Percentiles rank a stretch among this genome's conserved stretches.
These are phyloP conservation scores for Cranoglanis bouderius DNA, from an alignment of 2,113 vertebrate genomes.

Conservation along the genomic window DNA sequence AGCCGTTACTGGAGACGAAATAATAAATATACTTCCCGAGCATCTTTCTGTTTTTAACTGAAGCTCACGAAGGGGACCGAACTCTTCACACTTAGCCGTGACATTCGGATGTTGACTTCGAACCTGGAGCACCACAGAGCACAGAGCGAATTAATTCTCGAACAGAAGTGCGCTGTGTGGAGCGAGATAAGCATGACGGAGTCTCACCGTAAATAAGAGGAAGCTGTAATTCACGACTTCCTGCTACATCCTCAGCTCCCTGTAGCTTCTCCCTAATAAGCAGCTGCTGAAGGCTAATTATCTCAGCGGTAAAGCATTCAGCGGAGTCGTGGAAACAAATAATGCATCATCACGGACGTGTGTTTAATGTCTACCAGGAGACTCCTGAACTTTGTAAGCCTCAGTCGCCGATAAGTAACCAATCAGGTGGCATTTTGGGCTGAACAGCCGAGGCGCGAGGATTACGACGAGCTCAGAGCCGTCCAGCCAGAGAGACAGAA, in stretches of 20 bases:
- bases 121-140: background rate
- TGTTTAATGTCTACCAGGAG: slow-evolving; percentile 10
- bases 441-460: slow-evolving; percentile 8
- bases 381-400: slow-evolving; percentile 16
- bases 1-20: background rate
- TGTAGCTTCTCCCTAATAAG: slow-evolving; percentile 38
- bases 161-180: background rate
- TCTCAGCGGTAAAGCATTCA: slow-evolving; percentile 25
- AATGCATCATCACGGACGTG: background rate
- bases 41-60: background rate
- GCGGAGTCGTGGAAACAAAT: slow-evolving; percentile 16
- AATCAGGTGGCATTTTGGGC: background rate
- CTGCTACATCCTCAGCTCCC: slow-evolving; percentile 30
- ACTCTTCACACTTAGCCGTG: background rate
- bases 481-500: slow-evolving; percentile 33
- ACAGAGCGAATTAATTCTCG: background rate
- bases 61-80: background rate
- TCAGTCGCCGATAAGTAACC: slow-evolving; percentile 39
- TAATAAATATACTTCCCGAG: background rate
- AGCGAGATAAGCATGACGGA: background rate
- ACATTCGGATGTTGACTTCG: background rate
- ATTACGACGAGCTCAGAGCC: slow-evolving; percentile 44
- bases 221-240: slow-evolving; percentile 38
- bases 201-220: slow-evolving; percentile 5
- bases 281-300: slow-evolving; percentile 46